Base-by-base conservation (phyloP, 2,113 vertebrate genomes). In the Grus americana region DNA sequence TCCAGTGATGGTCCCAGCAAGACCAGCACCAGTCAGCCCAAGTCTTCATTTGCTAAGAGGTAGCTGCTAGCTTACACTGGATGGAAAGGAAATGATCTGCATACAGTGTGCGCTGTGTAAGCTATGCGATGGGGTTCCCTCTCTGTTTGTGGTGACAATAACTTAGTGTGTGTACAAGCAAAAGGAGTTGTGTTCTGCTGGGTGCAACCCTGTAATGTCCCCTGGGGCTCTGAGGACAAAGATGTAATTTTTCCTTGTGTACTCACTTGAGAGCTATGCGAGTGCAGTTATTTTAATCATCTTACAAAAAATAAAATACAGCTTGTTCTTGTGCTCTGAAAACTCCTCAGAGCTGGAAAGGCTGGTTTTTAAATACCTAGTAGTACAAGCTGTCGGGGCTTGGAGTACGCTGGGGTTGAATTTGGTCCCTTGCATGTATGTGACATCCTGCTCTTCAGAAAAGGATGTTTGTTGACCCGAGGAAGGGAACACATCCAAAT, bases 221-320 rank as follows among this genome's bases (percentile, higher is more conserved):
- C 84, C 49, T 62, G 74, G 4, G 11, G 85, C 92, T 93, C 84
- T 49, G 76, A 84, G 84, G 87, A 91, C 95, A 88, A 92, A 92
- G 95, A 82, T 63, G 62, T 81, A 85, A 79, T 91, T 89, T 91
- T 87, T 79, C 58, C 40, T 84, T 62, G 58, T 86, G 66, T 85
- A 66, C 85, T 96, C 84, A 92, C 74, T 95, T 8, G 1, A 87
- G 92, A 85, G 75, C 78, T 90, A 58, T 87, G 79, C 32, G 46
- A 96, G 44, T 21, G 46, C 58, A 82, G 78, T 91, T 90, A 90
- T 79, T 94, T 90, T 95, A 92, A 90, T 92, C 66, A 58, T 92
- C 84, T 94, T 91, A 76, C 15, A 52, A 66, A 76, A 66, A 92
- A 50, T 72, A 62, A 89, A 85, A 58, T 29, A 65, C 36, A 66